Conservation (phyloP, 2,797 vertebrate genomes). For the Onychomys torridus region DNA sequence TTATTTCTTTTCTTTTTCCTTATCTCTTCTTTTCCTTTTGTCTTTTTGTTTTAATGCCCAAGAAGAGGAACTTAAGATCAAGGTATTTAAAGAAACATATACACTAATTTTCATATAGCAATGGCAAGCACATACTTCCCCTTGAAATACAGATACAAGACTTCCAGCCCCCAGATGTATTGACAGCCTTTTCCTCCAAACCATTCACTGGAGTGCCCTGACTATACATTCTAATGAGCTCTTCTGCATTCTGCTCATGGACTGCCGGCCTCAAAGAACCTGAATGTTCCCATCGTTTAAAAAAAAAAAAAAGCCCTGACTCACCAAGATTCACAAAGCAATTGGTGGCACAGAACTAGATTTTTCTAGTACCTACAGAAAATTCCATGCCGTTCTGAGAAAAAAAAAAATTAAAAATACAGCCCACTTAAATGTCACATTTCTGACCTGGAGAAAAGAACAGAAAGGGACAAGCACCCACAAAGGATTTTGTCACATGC, state of each 20-base stretch:
- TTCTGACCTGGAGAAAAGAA: constrained; percentile 21
- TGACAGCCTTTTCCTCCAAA: constrained; percentile 43
- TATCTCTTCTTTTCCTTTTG: no score
- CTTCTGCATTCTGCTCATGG: constrained; percentile 54
- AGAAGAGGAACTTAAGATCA: constrained; percentile 24
- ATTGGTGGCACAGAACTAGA: constrained; percentile 66
- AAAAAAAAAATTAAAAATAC: not conserved
- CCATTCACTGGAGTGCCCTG: not conserved
- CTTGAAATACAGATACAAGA: constrained; percentile 38
- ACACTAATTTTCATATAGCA: constrained; percentile 7
- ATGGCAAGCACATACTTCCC: constrained; percentile 7
- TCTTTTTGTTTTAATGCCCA: constrained; percentile 20
- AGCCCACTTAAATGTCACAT: constrained; percentile 12
- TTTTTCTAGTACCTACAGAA: constrained; percentile 68
- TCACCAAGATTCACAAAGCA: constrained; percentile 77
- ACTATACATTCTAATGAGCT: constrained; percentile 68
- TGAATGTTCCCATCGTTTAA: constrained; percentile 58
- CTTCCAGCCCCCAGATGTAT: constrained; percentile 24
- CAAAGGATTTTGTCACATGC: not conserved
- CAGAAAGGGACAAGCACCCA: not conserved
- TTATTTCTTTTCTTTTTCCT: not conserved
- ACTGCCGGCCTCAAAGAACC: constrained; percentile 34
- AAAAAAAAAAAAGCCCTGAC: constrained; percentile 59
- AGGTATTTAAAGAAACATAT: constrained; percentile 4
- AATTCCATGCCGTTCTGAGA: constrained; percentile 29